A percentile compares a stretch with the other conserved stretches of the same genome.
These are phyloP conservation scores for Bombus waltoni DNA, from an alignment of 1,140 invertebrate genomes.

Conservation along the genomic window DNA sequence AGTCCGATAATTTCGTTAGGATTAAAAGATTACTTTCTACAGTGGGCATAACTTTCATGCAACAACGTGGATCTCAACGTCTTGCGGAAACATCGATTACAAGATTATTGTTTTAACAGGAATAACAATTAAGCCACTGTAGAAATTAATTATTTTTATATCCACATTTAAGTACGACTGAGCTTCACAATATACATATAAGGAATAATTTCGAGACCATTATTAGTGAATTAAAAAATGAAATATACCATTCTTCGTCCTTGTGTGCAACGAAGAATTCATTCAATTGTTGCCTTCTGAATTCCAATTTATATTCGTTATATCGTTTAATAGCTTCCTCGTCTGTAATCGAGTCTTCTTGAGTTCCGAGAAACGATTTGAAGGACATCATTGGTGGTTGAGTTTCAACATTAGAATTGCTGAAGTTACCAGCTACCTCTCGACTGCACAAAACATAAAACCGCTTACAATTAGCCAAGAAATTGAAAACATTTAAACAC, in stretches of 20 bases:
- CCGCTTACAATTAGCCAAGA: neutral
- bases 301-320: slow-evolving; percentile 99
- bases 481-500: neutral
- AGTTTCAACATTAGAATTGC: slow-evolving; percentile 84
- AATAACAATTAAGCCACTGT: slow-evolving; percentile 36
- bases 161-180: slow-evolving; percentile 40
- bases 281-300: slow-evolving; percentile 97
- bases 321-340: slow-evolving; percentile 98
- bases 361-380: slow-evolving; percentile 97
- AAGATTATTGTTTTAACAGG: neutral
- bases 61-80: neutral
- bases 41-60: slow-evolving; percentile 13
- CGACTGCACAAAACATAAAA: slow-evolving; percentile 67
- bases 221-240: slow-evolving; percentile 8
- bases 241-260: slow-evolving; percentile 98
- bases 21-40: slow-evolving; percentile 37
- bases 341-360: slow-evolving; percentile 98
- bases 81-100: neutral
- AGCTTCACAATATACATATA: slow-evolving; percentile 1
- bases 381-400: slow-evolving; percentile 98
- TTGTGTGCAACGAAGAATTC: slow-evolving; percentile 99
- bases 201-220: neutral
- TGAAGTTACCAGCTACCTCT: slow-evolving; percentile 80
- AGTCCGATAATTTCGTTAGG: slow-evolving; percentile 8
- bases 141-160: slow-evolving; percentile 53